Percentiles rank a stretch among this genome's conserved stretches.
These are phyloP conservation scores for Drosophila pseudoananassae DNA, from an alignment of 1,140 invertebrate genomes.

Conservation along the genomic window DNA sequence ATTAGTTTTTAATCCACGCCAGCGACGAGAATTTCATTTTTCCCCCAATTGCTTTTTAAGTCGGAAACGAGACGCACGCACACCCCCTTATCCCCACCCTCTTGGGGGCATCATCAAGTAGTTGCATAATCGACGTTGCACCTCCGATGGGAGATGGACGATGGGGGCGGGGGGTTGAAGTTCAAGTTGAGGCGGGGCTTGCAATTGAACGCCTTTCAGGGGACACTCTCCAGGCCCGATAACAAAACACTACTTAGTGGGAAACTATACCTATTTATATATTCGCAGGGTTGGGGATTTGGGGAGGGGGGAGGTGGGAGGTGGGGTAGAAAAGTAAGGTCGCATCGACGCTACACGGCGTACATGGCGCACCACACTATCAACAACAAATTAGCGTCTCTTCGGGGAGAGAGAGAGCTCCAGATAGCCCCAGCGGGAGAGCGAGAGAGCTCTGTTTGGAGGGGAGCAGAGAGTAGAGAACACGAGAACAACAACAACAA, in stretches of 20 bases:
- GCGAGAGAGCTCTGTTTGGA: slow-evolving; percentile 9
- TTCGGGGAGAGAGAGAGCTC: slow-evolving; percentile 25
- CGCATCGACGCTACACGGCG: slow-evolving; percentile 29
- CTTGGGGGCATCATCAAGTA: slow-evolving; percentile 1
- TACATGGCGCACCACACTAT: slow-evolving; percentile 25
- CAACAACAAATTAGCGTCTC: slow-evolving; percentile 50
- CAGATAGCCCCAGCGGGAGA: not conserved
- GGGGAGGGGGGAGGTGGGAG: too few relatives aligned
- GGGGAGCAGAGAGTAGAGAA: not conserved
- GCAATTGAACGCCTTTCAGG: too few relatives aligned
- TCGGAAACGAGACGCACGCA: slow-evolving; percentile 57
- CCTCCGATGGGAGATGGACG: too few relatives aligned
- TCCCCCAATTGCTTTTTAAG: slow-evolving; percentile 79
- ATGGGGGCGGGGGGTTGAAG: not conserved
- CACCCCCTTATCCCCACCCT: slow-evolving; percentile 18
- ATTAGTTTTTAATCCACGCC: slow-evolving; percentile 71
- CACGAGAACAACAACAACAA: slow-evolving; percentile 5
- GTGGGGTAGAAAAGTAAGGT: slow-evolving; percentile 25
- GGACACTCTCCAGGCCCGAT: not conserved
- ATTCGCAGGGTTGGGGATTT: too few relatives aligned
- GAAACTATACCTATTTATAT: not conserved
- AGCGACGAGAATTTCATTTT: slow-evolving; percentile 57
- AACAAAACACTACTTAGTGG: not conserved
- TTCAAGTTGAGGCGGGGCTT: not conserved
- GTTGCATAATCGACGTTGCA: slow-evolving; percentile 40